Evolutionary conservation across 2,888 invertebrate species (phyloP).

Genomic region (Raillietiella orientalis): DNA sequence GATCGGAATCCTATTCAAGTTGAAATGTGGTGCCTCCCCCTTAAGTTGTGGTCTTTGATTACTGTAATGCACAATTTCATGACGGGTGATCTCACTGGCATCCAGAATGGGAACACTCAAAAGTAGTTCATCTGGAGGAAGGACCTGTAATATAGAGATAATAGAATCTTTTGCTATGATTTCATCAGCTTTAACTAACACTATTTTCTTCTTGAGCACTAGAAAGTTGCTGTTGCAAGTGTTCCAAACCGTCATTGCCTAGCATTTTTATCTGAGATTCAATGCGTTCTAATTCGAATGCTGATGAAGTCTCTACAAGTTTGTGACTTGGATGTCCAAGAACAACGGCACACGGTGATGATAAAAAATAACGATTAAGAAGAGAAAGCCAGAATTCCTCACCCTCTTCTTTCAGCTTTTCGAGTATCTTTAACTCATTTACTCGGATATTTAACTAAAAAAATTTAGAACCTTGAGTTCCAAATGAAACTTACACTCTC

Average conservation of each 20-base stretch:
- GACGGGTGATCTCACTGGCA: conserved; percentile 30
- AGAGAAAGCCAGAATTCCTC: background rate
- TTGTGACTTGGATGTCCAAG: too few species aligned
- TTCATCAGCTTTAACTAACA: too few species aligned
- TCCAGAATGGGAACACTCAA: conserved; percentile 39
- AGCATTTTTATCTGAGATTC: too few species aligned
- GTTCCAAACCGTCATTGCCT: too few species aligned
- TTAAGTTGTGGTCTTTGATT: conserved; percentile 1
- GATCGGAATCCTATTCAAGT: conserved; percentile 28
- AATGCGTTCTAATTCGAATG: too few species aligned
- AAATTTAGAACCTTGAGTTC: too few species aligned
- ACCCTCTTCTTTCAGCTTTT: too few species aligned
- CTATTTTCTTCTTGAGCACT: too few species aligned
- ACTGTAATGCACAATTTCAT: conserved; percentile 9
- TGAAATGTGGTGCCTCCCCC: conserved; percentile 18
- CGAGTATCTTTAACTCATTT: too few species aligned
- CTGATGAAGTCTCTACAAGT: conserved; percentile 6
- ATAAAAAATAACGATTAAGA: conserved; percentile 6
- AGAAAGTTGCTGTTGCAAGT: too few species aligned
- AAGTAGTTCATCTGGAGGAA: conserved; percentile 33
- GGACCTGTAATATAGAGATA: conserved; percentile 16
- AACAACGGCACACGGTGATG: too few species aligned
- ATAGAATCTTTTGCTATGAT: background rate
- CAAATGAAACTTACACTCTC: conserved; percentile 24
- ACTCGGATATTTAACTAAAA: too few species aligned